Percentiles rank a stretch among this genome's conserved stretches.
Conservation (phyloP, 1,140 invertebrate species). For the Goniozus legneri region DNA sequence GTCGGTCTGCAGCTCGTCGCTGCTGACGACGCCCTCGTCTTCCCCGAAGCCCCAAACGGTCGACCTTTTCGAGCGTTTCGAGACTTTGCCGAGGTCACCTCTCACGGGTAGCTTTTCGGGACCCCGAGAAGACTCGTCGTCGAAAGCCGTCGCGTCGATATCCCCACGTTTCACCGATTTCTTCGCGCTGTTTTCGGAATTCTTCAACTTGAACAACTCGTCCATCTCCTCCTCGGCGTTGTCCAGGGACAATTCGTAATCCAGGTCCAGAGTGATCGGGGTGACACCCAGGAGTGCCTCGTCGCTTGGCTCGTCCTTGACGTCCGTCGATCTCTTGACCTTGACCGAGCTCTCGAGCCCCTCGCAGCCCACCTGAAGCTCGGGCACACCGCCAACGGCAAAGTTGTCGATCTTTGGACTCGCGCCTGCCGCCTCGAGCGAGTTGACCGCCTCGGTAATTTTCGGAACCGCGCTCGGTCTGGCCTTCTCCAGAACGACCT, state of each 20-base stretch:
- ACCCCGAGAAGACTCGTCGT: not conserved
- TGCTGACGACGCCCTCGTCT: conserved; percentile 32
- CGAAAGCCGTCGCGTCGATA: conserved; percentile 26
- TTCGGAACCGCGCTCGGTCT: conserved; percentile 1
- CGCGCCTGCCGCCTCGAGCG: conserved; percentile 18
- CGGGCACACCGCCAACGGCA: conserved; percentile 30
- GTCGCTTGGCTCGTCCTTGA: conserved; percentile 4
- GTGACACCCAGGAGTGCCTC: conserved; percentile 12
- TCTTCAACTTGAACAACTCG: conserved; percentile 35
- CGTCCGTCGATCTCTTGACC: conserved; percentile 19
- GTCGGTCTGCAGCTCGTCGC: conserved; percentile 21
- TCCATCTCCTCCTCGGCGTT: conserved; percentile 35
- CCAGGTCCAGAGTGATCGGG: conserved; percentile 25
- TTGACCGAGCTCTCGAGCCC: conserved; percentile 26
- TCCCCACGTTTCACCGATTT: conserved; percentile 35
- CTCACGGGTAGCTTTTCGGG: conserved; percentile 28
- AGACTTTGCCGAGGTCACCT: conserved; percentile 41
- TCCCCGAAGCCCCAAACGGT: conserved; percentile 39
- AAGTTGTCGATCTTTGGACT: conserved; percentile 13
- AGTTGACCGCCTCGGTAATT: conserved; percentile 4
- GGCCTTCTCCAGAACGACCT: too few species aligned
- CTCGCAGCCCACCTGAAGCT: conserved; percentile 43
- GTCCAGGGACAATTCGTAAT: conserved; percentile 18
- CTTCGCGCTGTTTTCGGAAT: conserved; percentile 18
- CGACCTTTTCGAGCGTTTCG: conserved; percentile 1